Conservation (phyloP, 2,113 vertebrate species). For the Gymnogyps californianus region DNA sequence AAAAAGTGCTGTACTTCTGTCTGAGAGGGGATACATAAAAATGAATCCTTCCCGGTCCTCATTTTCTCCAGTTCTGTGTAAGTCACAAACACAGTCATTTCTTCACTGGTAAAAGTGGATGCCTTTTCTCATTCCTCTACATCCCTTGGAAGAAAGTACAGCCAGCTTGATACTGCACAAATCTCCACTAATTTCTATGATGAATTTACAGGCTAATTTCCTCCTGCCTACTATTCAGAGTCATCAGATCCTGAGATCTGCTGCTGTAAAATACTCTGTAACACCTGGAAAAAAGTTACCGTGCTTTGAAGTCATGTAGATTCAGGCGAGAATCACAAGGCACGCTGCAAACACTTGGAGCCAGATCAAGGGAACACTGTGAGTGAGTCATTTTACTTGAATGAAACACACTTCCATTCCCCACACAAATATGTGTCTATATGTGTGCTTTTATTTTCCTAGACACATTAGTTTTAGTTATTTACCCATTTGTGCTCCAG, state of each 20-base stretch:
- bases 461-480: slow-evolving; percentile 71
- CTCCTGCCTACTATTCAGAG: neutral
- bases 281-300: slow-evolving; percentile 19
- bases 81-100: neutral
- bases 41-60: neutral
- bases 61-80: neutral
- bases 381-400: slow-evolving; percentile 51
- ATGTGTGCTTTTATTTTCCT: slow-evolving; percentile 70
- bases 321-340: neutral
- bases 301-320: neutral
- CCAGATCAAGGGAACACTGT: slow-evolving; percentile 12
- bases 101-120: neutral
- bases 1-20: neutral
- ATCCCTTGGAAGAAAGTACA: neutral
- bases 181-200: neutral
- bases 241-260: neutral
- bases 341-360: slow-evolving; percentile 27
- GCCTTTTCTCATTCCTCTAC: neutral
- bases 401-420: slow-evolving; percentile 46
- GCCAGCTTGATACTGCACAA: neutral
- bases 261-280: neutral
- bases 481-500: slow-evolving; percentile 67
- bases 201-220: neutral
- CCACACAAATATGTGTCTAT: slow-evolving; percentile 62
- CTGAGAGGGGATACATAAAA: neutral